Base-by-base conservation (phyloP, 2,888 invertebrate species). In the Acanthoscelides obtectus region DNA sequence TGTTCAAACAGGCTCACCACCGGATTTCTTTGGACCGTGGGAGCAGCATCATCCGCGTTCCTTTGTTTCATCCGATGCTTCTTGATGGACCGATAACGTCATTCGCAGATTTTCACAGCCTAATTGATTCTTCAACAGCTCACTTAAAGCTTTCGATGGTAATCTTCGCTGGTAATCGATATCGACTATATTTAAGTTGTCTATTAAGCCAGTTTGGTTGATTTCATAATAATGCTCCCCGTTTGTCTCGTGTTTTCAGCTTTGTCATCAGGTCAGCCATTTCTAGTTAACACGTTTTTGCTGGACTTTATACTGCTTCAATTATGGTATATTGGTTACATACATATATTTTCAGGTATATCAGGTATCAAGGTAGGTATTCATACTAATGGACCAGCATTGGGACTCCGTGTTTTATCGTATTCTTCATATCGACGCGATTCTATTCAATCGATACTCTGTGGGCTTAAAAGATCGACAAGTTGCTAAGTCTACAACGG, bases 141-240 rank as follows among this genome's bases (percentile, higher is more conserved):
- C 78, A 78, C 77, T 79, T 80, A 77, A 75, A 72, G 72, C 73
- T 75, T 75, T 45, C 70, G 80, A 79, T 79, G 69, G 74, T 79
- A 79, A 45, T 45, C 79, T 79, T 74, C 68, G 22, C 72, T 72
- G 75, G 77, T 79, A 80, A 80, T 78, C 79, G 79, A 79, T 80
- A 80, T 77, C 77, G 77, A 79, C 78, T 76, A 75, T 78, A 79
- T 79, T 79, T 79, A 79, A 77, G 75, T 74, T 77, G 77, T 77
- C 78, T 79, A 78, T 80, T 80, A 79, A 75, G 74, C 72, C 25
- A 71, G 75, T 75, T 77, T 74, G 76, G 78, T 80, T 79, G 17
- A 45, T 79, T 78, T 79, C 77, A 80, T 78, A 77, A 80, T 78
- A 77, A 74, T 72, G 76, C 74, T 73, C 77, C 77, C 78, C 79